Conservation (phyloP, 1,140 invertebrate species). For the Camponotus pennsylvanicus region DNA sequence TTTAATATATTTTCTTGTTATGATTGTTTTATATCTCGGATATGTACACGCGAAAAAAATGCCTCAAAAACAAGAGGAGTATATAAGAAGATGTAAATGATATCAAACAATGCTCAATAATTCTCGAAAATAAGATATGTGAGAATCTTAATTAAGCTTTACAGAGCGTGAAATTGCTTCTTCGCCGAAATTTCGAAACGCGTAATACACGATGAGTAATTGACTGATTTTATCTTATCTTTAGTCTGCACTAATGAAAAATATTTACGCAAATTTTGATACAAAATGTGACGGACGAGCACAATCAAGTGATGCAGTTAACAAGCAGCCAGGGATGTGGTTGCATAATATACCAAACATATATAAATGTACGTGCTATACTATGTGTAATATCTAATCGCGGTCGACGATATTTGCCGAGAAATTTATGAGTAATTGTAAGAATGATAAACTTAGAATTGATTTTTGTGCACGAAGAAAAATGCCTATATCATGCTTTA, state of each 20-base stretch:
- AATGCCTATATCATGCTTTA: too few relatives aligned
- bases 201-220: neutral
- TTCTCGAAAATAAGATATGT: neutral
- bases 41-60: neutral
- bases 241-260: neutral
- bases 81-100: neutral
- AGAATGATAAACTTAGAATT: too few relatives aligned
- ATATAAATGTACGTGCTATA: neutral
- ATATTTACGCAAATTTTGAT: conserved; percentile 38
- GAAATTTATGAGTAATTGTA: too few relatives aligned
- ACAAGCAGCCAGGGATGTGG: too few relatives aligned
- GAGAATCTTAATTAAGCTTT: neutral
- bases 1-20: too few relatives aligned
- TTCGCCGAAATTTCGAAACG: neutral
- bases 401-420: too few relatives aligned
- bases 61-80: neutral
- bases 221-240: conserved; percentile 44
- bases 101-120: too few relatives aligned
- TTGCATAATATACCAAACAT: neutral
- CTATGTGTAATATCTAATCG: too few relatives aligned
- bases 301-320: neutral
- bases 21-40: too few relatives aligned
- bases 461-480: too few relatives aligned
- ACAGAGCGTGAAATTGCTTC: neutral
- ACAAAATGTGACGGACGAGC: neutral